Evolutionary conservation across 2,797 vertebrate genomes (phyloP), one percentile per base, ranked within the genome.

Genomic region (Vultur gryphus): DNA sequence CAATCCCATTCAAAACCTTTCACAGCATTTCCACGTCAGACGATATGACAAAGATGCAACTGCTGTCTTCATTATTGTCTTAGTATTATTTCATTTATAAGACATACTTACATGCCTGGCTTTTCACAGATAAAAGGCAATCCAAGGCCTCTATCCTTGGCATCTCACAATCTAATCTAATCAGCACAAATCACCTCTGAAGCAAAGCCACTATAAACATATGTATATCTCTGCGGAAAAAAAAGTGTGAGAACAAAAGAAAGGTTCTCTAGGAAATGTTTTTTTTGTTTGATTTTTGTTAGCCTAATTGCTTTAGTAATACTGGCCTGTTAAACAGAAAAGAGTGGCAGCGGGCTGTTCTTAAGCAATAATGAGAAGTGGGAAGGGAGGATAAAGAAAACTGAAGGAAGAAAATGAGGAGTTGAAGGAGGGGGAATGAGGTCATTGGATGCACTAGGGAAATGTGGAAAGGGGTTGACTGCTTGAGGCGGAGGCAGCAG

Each of bases 81-180:
- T 83, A 76, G 49, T 80, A 73, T 73, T 89, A 57, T 79, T 95
- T 91, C 35, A 76, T 65, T 85, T 90, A 55, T 70, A 91, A 54
- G 57, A 58, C 67, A 62, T 52, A 33, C 28, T 59, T 87, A 70
- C 52, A 26, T 78, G 79, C 37, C 84, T 89, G 84, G 61, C 26
- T 91, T 95, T 91, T 94, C 79, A 87, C 81, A 92, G 81, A 72
- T 51, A 87, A 73, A 89, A 97, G 52, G 65, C 52, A 83, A n/a
- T 79, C 57, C 67, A 69, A 84, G 31, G 28, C 35, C 66, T 87
- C 49, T 80, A 2, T 81, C 52, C 37, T 43, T 85, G 78, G 75
- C 61, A 81, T 78, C 54, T 61, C 85, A 39, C 52, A 80, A 54
- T 49, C 20, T 93, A 62, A 88, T 79, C 51, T 82, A 90, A 94